Base-by-base conservation (phyloP, 2,888 invertebrate genomes). In the Hirtodrosophila histrioides region DNA sequence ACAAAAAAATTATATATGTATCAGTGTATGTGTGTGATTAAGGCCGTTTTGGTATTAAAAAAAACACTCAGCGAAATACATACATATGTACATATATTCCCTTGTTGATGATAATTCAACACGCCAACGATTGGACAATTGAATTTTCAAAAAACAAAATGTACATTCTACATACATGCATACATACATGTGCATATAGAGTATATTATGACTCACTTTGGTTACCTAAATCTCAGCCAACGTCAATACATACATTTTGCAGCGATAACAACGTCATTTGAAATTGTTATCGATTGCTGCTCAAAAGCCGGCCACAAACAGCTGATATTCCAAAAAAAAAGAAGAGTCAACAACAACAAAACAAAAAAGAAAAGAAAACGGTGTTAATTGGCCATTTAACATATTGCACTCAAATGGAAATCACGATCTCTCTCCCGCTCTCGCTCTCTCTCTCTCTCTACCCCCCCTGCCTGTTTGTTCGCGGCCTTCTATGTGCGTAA, bases 91-190 rank as follows among this genome's bases (percentile, higher is more conserved):
- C 17, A 17, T 17, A 17, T 2, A 17, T 53, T 37, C 40, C 37
- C 45, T 60, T 58, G 56, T 65, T 63, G 49, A 60, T 60, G 75
- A 87, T 78, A 81, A 81, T 81, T 61, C 60, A 54, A 54, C 87
- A 87, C 76, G 87, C 82, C 65, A 86, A 36, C 65, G 68, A 71
- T 83, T 77, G 66, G 41, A 41, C 45, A 37, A 78, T 69, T 64
- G 55, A 44, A 66, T 49, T 43, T 37, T 45, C 23, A 24, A 50
- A 35, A 39, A 41, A 44, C 43, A 37, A 17, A 17, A 17, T 17
- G 17, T 17, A 17, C 17, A 24, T 24, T 43, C 33, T 17, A 11
- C 35, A 43, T 24, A 8, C 40, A 27, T 23, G 35, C 23, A 35
- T 40, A 33, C 48, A 36, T 43, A 50, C 17, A 17, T 17, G 2